Percentiles rank a stretch among this genome's conserved stretches.
These are phyloP conservation scores for Taxidea taxus DNA, from an alignment of 2,113 vertebrate species.

Conservation along the genomic window DNA sequence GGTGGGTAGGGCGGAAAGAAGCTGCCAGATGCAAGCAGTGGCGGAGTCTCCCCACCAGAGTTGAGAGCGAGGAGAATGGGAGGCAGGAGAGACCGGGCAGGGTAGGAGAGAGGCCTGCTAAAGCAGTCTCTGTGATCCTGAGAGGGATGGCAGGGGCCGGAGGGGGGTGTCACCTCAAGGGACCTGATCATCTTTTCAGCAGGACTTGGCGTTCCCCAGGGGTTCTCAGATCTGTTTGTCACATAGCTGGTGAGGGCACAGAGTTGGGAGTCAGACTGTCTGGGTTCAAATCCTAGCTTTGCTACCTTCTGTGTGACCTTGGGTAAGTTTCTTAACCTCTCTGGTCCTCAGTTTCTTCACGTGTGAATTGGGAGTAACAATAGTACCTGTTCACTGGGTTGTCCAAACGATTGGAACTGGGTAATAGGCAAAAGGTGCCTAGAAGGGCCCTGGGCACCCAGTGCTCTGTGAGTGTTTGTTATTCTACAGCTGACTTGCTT, in stretches of 20 bases:
- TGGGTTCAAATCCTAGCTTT: not conserved
- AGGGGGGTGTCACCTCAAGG: not conserved
- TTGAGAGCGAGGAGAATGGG: not conserved
- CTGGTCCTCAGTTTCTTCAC: not conserved
- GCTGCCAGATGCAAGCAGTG: not conserved
- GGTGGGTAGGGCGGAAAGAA: not conserved
- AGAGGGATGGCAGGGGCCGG: not conserved
- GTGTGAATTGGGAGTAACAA: not conserved
- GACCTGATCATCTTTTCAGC: not conserved
- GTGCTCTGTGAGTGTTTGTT: not conserved
- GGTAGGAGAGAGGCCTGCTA: not conserved
- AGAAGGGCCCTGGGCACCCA: not conserved
- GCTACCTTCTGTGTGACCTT: constrained; percentile 51
- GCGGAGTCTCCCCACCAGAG: not conserved
- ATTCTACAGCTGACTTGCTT: not conserved
- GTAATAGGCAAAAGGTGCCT: not conserved
- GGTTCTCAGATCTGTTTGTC: not conserved
- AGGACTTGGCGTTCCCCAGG: not conserved
- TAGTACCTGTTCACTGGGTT: not conserved
- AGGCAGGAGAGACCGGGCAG: not conserved
- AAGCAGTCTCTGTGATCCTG: not conserved
- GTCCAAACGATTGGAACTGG: not conserved
- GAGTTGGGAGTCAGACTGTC: not conserved
- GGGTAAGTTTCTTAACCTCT: constrained; percentile 6
- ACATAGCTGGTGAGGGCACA: not conserved